Conservation (phyloP, 2,797 vertebrate genomes). For the Percopsis omiscomaycus region DNA sequence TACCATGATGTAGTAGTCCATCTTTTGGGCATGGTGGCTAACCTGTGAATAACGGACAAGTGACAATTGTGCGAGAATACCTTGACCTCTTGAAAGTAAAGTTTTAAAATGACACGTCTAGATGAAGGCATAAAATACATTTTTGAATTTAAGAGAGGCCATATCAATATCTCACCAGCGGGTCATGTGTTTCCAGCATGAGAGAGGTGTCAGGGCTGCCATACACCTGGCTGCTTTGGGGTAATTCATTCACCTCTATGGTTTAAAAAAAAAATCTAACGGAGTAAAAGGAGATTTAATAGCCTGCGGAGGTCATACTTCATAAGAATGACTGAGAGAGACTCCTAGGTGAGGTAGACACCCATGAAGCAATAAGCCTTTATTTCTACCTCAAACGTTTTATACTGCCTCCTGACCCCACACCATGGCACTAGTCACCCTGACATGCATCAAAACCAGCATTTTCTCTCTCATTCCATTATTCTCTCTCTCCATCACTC, state of each 20-base stretch:
- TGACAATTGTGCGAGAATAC: slow-evolving; percentile 46
- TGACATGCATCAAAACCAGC: slow-evolving; percentile 63
- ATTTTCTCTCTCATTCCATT: slow-evolving; percentile 6
- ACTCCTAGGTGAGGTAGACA: slow-evolving; percentile 59
- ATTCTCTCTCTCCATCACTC: background rate
- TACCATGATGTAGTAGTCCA: slow-evolving; percentile 48
- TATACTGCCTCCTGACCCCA: slow-evolving; percentile 58
- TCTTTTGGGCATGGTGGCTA: slow-evolving; percentile 44
- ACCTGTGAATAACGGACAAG: slow-evolving; percentile 33
- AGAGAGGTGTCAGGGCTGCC: slow-evolving; percentile 58
- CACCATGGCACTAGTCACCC: slow-evolving; percentile 41
- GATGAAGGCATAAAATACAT: slow-evolving; percentile 58
- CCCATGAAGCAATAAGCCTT: slow-evolving; percentile 66
- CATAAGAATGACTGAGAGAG: slow-evolving; percentile 69
- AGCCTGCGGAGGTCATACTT: slow-evolving; percentile 72
- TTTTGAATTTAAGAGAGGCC: slow-evolving; percentile 57
- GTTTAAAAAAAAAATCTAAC: slow-evolving; percentile 58
- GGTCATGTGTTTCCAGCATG: slow-evolving; percentile 55
- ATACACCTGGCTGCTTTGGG: slow-evolving; percentile 56
- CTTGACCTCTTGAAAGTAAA: slow-evolving; percentile 58
- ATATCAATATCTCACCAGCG: slow-evolving; percentile 62
- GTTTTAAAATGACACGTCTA: slow-evolving; percentile 47
- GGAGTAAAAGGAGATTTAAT: slow-evolving; percentile 69
- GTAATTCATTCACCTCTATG: slow-evolving; percentile 66
- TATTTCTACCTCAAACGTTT: slow-evolving; percentile 68